These are phyloP conservation scores for Nylanderia fulva DNA, from an alignment of 1,140 invertebrate species.

Conservation along the genomic window DNA sequence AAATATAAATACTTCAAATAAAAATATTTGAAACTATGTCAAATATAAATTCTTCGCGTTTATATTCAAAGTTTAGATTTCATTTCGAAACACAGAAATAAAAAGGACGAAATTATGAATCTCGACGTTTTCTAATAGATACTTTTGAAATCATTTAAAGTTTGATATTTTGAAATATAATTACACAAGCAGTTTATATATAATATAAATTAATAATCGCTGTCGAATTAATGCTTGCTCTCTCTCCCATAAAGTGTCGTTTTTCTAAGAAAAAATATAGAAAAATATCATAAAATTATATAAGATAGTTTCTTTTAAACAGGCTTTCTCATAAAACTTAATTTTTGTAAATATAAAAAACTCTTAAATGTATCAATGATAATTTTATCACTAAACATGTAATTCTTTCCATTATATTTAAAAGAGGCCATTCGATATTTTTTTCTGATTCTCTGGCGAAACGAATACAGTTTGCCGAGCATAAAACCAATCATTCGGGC, in stretches of 20 bases:
- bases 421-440: constrained; percentile 1
- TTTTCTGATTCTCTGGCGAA: not conserved
- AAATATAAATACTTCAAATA: constrained; percentile 1
- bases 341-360: not conserved
- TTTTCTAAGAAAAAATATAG: not conserved
- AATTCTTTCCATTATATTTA: constrained; percentile 1
- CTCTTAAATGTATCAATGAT: not conserved
- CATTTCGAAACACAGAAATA: not conserved
- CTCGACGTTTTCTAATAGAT: not conserved
- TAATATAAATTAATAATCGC: too few relatives aligned
- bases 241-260: too few relatives aligned
- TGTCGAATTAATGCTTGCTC: too few relatives aligned
- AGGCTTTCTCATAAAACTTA: not conserved
- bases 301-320: not conserved
- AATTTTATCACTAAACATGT: not conserved
- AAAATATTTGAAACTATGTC: not conserved
- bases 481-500: constrained; percentile 70
- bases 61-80: not conserved
- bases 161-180: not conserved
- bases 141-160: not conserved
- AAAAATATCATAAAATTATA: not conserved
- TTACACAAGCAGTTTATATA: not conserved
- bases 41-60: not conserved
- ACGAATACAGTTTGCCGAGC: constrained; percentile 50
- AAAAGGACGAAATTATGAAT: not conserved